These are phyloP conservation scores for Origma solitaria DNA, from an alignment of 2,113 vertebrate genomes.

Conservation along the genomic window DNA sequence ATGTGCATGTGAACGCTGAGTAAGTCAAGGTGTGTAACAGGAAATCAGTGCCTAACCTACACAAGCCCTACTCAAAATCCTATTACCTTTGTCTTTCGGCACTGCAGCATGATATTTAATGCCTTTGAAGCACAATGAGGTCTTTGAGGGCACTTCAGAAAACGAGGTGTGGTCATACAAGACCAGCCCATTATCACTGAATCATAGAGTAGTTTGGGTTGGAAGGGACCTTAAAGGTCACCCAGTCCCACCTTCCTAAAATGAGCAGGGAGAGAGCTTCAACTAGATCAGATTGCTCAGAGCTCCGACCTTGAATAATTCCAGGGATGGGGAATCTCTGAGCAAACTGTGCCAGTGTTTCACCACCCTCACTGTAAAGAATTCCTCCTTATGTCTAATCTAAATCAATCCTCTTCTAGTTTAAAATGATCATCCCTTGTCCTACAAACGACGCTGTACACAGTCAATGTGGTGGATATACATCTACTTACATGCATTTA, in stretches of 20 bases:
- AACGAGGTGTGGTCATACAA: neutral
- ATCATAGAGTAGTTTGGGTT: neutral
- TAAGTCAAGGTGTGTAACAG: neutral
- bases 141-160: neutral
- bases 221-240: neutral
- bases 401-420: neutral
- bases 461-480: neutral
- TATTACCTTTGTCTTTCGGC: neutral
- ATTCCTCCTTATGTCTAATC: neutral
- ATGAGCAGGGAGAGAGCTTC: neutral
- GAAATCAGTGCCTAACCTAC: neutral
- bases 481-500: neutral
- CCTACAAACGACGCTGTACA: rapidly evolving
- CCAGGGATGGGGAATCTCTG: neutral
- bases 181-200: neutral
- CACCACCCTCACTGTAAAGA: neutral
- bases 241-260: neutral
- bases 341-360: neutral
- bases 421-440: neutral
- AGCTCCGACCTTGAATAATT: neutral
- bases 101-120: neutral
- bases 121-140: neutral
- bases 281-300: neutral
- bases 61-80: neutral
- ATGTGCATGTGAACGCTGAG: neutral